Conservation (phyloP, 1,140 invertebrate genomes). For the Sitodiplosis mosellana region DNA sequence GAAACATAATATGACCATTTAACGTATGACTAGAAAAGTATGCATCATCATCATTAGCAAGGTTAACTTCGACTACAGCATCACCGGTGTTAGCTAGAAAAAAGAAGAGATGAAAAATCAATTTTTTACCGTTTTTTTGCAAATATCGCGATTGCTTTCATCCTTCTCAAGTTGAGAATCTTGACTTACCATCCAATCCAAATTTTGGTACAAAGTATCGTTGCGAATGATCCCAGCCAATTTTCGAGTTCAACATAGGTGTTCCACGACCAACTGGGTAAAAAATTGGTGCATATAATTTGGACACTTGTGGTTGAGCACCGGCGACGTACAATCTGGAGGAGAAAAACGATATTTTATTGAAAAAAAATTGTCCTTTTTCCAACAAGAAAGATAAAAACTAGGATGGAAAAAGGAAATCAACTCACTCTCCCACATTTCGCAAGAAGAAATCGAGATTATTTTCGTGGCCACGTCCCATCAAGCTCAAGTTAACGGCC, state of each 20-base stretch:
- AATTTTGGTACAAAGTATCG: slow-evolving; percentile 86
- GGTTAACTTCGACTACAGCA: slow-evolving; percentile 55
- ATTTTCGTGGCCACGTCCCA: slow-evolving; percentile 46
- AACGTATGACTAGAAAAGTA: slow-evolving; percentile 72
- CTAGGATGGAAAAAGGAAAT: slow-evolving; percentile 23
- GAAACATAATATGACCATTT: slow-evolving; percentile 56
- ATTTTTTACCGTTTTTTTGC: slow-evolving; percentile 37
- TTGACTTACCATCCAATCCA: slow-evolving; percentile 79
- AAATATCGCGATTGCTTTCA: slow-evolving; percentile 77
- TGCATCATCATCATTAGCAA: slow-evolving; percentile 53
- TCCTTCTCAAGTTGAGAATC: slow-evolving; percentile 40
- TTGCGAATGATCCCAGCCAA: slow-evolving; percentile 73
- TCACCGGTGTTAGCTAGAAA: slow-evolving; percentile 37
- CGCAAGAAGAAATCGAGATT: slow-evolving; percentile 45
- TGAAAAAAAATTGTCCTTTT: neutral
- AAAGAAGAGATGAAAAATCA: slow-evolving; percentile 41
- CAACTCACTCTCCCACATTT: slow-evolving; percentile 42
- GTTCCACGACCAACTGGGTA: slow-evolving; percentile 58
- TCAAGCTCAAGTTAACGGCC: slow-evolving; percentile 50
- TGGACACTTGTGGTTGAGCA: slow-evolving; percentile 27
- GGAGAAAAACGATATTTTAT: no score
- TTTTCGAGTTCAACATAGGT: slow-evolving; percentile 46
- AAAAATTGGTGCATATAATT: slow-evolving; percentile 35
- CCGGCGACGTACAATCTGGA: slow-evolving; percentile 26
- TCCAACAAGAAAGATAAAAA: neutral